Conservation (phyloP, 2,113 vertebrate genomes). For the Brienomyrus longianalis region DNA sequence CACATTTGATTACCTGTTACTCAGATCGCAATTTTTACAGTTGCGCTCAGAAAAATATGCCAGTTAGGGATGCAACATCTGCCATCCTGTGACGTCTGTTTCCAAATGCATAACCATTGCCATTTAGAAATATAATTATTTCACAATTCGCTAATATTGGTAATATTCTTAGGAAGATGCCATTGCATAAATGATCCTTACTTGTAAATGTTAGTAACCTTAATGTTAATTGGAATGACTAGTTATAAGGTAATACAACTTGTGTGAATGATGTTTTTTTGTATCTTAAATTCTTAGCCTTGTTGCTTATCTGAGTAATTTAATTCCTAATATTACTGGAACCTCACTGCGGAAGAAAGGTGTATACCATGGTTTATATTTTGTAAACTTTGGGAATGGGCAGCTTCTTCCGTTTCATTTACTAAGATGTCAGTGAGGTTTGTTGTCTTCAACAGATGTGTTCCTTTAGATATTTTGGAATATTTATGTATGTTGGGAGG, state of each 20-base stretch:
- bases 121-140: background rate
- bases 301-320: too few relatives aligned
- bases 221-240: background rate
- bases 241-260: background rate
- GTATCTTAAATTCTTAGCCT: too few relatives aligned
- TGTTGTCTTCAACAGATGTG: background rate
- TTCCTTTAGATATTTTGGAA: background rate
- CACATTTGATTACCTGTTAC: background rate
- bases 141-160: background rate
- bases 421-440: background rate
- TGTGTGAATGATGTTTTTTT: background rate
- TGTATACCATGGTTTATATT: too few relatives aligned
- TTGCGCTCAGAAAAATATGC: background rate
- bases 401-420: background rate
- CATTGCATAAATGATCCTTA: background rate
- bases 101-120: background rate
- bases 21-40: background rate
- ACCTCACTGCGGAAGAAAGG: too few relatives aligned
- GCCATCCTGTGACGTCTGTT: background rate
- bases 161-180: background rate
- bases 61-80: background rate
- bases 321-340: too few relatives aligned
- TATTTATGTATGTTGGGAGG: background rate
- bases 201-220: background rate
- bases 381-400: too few relatives aligned